Conservation (phyloP, 64 coral and sea anemone species). For the Platygyra sinensis region DNA sequence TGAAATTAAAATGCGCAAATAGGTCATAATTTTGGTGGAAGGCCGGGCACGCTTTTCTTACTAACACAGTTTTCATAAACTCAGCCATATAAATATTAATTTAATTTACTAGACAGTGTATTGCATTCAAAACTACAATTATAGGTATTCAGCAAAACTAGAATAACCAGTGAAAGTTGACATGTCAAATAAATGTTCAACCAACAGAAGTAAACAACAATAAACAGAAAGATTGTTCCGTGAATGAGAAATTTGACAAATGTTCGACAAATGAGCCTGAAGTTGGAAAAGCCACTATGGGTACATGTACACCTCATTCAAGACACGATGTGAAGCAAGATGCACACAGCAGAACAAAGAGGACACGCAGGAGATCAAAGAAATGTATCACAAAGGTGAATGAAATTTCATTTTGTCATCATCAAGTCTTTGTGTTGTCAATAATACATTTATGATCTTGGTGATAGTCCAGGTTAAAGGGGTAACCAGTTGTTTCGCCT, state of each 20-base stretch:
- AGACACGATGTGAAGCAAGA: not conserved
- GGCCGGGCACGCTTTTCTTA: not conserved
- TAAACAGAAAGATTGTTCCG: not conserved
- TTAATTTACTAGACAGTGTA: too few species aligned
- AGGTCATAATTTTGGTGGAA: not conserved
- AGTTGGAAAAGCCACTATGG: not conserved
- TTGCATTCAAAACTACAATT: too few species aligned
- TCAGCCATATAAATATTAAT: too few species aligned
- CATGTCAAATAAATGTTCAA: not conserved
- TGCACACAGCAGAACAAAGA: not conserved
- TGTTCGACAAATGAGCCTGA: not conserved
- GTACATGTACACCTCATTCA: too few species aligned
- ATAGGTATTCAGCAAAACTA: not conserved
- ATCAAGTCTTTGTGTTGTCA: too few species aligned
- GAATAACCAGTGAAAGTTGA: not conserved
- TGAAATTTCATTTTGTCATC: too few species aligned
- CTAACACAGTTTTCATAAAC: too few species aligned
- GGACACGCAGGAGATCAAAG: not conserved
- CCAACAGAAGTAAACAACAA: slow-evolving; percentile 6
- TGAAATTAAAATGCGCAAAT: too few species aligned
- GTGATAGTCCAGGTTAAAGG: too few species aligned
- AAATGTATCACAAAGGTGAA: not conserved
- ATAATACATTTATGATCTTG: too few species aligned
- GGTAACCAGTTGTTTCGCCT: too few species aligned
- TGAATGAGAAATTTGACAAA: not conserved